A percentile compares a stretch with the other conserved stretches of the same genome.
Evolutionary conservation across 2,797 vertebrate genomes (phyloP).

Genomic region (Cyprinodon diabolis): DNA sequence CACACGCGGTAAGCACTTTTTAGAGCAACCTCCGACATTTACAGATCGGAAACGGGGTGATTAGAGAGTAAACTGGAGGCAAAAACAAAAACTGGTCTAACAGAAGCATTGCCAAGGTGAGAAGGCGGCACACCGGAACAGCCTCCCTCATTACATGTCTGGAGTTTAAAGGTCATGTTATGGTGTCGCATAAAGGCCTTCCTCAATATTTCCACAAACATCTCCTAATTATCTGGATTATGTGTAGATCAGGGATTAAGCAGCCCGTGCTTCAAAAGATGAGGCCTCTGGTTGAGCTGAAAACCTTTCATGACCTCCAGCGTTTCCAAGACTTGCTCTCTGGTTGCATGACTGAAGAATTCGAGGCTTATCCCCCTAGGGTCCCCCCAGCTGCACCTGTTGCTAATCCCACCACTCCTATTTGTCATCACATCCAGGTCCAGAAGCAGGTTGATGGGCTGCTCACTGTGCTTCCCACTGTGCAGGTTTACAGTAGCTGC

Average conservation of each 20-base stretch:
- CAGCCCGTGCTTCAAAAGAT: constrained; percentile 34
- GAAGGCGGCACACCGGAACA: constrained; percentile 52
- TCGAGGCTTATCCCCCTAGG: constrained; percentile 16
- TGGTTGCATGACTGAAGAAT: constrained; percentile 36
- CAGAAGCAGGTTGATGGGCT: constrained; percentile 48
- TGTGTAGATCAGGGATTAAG: constrained; percentile 21
- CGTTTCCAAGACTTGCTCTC: constrained; percentile 28
- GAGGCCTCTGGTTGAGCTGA: constrained; percentile 33
- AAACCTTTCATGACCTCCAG: constrained; percentile 39
- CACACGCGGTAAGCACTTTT: constrained; percentile 75
- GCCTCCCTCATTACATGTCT: constrained; percentile 65
- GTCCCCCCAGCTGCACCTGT: constrained; percentile 52
- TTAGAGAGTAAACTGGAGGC: constrained; percentile 14
- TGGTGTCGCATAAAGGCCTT: constrained; percentile 22
- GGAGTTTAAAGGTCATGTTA: constrained; percentile 65
- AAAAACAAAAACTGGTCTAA: background rate
- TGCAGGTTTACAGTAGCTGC: constrained; percentile 33
- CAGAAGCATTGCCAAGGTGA: constrained; percentile 45
- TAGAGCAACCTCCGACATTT: background rate
- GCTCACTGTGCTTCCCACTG: constrained; percentile 27
- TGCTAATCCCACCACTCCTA: constrained; percentile 46
- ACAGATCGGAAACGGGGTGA: background rate
- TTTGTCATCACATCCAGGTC: constrained; percentile 39
- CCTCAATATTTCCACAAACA: constrained; percentile 50
- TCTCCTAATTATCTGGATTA: constrained; percentile 66